These are phyloP conservation scores for Nebria brevicollis DNA, from an alignment of 2,888 invertebrate species.

Conservation along the genomic window DNA sequence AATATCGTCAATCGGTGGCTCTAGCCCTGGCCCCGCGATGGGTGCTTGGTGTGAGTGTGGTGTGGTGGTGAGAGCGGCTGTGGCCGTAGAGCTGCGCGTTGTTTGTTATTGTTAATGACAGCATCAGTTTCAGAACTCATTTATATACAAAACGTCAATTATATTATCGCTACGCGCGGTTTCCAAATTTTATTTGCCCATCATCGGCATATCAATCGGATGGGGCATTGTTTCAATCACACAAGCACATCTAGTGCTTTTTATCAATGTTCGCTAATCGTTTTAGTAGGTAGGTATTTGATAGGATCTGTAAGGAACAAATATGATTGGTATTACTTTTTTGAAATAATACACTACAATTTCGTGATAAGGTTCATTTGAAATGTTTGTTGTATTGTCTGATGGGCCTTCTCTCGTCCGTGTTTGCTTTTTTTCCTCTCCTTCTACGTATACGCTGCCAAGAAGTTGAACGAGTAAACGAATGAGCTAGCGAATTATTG, in stretches of 20 bases:
- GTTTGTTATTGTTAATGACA: constrained; percentile 61
- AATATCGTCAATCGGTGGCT: background rate
- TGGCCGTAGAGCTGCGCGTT: constrained; percentile 17
- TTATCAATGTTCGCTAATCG: too few species aligned
- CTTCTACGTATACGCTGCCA: background rate
- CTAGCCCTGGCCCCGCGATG: too few species aligned
- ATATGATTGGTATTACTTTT: too few species aligned
- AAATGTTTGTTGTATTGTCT: background rate
- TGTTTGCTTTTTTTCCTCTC: background rate
- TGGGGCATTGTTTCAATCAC: background rate
- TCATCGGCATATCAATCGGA: background rate
- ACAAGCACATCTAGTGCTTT: background rate
- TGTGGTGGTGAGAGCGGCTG: constrained; percentile 48
- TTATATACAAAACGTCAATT: constrained; percentile 64
- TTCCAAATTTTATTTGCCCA: background rate
- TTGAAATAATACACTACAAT: too few species aligned
- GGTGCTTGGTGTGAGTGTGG: constrained; percentile 59
- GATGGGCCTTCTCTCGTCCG: background rate
- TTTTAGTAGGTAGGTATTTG: too few species aligned
- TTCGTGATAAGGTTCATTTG: background rate
- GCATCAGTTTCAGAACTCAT: constrained; percentile 59
- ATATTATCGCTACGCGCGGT: constrained; percentile 51
- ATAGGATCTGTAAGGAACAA: too few species aligned
- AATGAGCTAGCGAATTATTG: constrained; percentile 9
- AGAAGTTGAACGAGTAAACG: background rate